These are phyloP conservation scores for Phyllotreta striolata DNA, from an alignment of 2,888 invertebrate species.

Conservation along the genomic window DNA sequence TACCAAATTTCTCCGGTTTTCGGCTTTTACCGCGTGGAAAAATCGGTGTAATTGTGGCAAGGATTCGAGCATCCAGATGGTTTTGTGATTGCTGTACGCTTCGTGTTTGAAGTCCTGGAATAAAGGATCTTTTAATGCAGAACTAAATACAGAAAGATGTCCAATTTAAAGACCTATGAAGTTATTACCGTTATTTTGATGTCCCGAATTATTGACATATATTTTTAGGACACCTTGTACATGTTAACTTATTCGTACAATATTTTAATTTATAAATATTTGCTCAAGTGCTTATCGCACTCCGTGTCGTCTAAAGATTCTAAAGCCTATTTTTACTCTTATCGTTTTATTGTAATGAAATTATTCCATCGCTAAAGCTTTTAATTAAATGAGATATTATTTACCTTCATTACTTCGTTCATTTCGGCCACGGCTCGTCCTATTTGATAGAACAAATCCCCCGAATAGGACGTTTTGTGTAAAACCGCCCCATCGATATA, in stretches of 20 bases:
- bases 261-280: no score
- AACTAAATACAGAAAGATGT: no score
- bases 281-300: no score
- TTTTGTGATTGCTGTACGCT: slow-evolving; percentile 70
- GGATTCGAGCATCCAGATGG: slow-evolving; percentile 80
- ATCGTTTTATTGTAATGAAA: neutral
- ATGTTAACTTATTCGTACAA: no score
- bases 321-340: neutral
- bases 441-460: slow-evolving; percentile 72
- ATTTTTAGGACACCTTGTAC: no score
- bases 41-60: slow-evolving; percentile 76
- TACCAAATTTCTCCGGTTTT: slow-evolving; percentile 66
- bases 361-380: neutral
- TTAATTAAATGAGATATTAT: neutral
- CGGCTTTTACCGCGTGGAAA: slow-evolving; percentile 72
- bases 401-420: slow-evolving; percentile 73
- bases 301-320: neutral
- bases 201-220: no score
- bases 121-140: slow-evolving; percentile 9
- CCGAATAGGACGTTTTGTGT: slow-evolving; percentile 67
- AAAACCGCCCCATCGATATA: slow-evolving; percentile 79
- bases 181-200: no score
- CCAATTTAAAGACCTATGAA: no score
- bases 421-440: slow-evolving; percentile 78
- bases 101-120: slow-evolving; percentile 75